Base-by-base conservation (phyloP, 2,797 vertebrate species). In the Phyllotis vaccarum region DNA sequence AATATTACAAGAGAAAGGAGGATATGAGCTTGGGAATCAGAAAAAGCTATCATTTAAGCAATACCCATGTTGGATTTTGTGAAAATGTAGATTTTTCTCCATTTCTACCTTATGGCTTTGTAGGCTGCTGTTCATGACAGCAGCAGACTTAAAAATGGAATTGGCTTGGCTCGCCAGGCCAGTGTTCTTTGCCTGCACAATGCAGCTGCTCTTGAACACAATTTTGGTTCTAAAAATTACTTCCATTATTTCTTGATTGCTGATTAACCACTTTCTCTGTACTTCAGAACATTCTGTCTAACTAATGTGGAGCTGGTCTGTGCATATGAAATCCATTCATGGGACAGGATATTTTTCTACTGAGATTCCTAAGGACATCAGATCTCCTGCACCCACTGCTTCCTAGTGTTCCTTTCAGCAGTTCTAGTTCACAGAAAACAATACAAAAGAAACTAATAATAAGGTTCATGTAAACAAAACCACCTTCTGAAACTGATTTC, bases 191-290 rank as follows among this genome's bases (percentile, higher is more conserved):
- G 66, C 31, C 29, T 17, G 70, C 31, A 86, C 46, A 62, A 89
- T 68, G 54, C n/a, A 80, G 70, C 75, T 92, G 43, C 60, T 93
- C 17, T 72, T 90, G 66, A 95, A 86, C 86, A 91, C 88, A 92
- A 16, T 78, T 52, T 54, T 75, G 29, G 22, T 93, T 80, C 91
- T 34, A 86, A 92, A 96, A 96, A 81, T 72, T 85, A 22, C 54
- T 49, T 72, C 89, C 43, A 94, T 91, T 86, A 93, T 90, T 79
- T 95, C 74, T 76, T 90, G 6, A 89, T 79, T 82, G 49, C 79
- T 72, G 64, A 66, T 92, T 81, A 93, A 56, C 24, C 75, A 86
- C 94, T 95, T 89, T 80, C 60, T 94, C 86, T 92, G 89, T 34
- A 74, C 40, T 74, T 93, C 37, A 81, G 83, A 64, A 93, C 52